phyloP scores from a whole-genome alignment of 2,797 vertebrate species.

The Anguilla megastoma region DNA sequence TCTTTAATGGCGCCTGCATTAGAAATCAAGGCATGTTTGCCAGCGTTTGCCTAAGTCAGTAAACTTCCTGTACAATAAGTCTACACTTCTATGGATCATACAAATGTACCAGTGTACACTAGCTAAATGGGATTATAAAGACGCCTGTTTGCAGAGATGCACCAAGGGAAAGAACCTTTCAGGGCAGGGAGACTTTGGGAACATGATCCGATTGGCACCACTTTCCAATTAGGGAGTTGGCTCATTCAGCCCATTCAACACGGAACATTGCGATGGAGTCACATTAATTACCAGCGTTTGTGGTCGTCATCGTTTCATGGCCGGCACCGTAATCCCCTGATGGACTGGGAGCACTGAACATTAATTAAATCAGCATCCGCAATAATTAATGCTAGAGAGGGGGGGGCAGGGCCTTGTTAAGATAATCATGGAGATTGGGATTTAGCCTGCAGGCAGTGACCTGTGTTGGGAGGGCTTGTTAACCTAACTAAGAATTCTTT shows the following conservation, averaged over 20 bases:
- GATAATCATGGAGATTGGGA: not conserved
- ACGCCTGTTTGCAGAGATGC: not conserved
- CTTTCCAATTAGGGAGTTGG: slow-evolving; percentile 20
- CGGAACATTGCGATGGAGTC: not conserved
- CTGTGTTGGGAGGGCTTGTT: slow-evolving; percentile 1
- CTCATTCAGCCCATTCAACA: not conserved
- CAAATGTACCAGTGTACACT: not conserved
- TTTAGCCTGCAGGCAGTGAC: not conserved
- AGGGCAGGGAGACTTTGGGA: not conserved
- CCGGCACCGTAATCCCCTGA: slow-evolving; percentile 3
- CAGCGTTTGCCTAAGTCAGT: not conserved
- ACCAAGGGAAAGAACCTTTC: not conserved
- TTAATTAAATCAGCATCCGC: slow-evolving; percentile 24
- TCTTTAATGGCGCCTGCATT: not conserved
- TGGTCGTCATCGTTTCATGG: slow-evolving; percentile 13
- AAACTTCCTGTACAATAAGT: not conserved
- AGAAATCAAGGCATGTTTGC: not conserved
- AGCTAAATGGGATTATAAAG: not conserved
- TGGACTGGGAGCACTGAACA: not conserved
- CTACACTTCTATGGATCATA: not conserved
- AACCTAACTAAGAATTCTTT: not conserved
- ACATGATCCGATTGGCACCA: slow-evolving; percentile 17
- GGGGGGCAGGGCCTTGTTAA: not conserved
- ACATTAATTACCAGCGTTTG: slow-evolving; percentile 23
- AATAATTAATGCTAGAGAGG: slow-evolving; percentile 18